Base-by-base conservation (phyloP, 2,888 invertebrate species). In the Agonopterix heracliana region DNA sequence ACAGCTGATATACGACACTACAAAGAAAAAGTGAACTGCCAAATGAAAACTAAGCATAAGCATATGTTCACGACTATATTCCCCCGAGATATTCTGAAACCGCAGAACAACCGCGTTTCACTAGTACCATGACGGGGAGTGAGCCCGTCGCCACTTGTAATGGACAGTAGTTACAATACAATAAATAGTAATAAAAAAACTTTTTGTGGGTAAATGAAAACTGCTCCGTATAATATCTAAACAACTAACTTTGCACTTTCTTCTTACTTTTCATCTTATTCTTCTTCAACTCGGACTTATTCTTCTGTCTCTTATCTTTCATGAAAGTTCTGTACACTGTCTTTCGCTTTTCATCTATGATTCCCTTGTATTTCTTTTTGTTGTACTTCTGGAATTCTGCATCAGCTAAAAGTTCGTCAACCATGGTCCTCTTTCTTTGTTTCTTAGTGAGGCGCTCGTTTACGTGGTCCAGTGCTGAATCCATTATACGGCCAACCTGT, bases 351-450 rank as follows among this genome's bases (percentile, higher is more conserved):
- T 93, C 93, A 51, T 92, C 92, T 36, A 94, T 90, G 36, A 95
- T 93, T 71, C 95, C 93, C 53, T 92, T 92, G 68, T 93, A 95
- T 75, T 95, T 95, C 61, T 92, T 91, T 71, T 95, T 96, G 61
- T 94, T 95, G 61, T 93, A 94, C 67, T 92, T 93, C 56, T 93
- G 91, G 72, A 97, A 95, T 58, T 96, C 93, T 0, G 95, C 95
- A 86, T 98, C 96, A 0, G 94, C 95, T 71, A 98, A 80, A 2
- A 99, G 89, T 71, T 99, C 98, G 59, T 99, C 98, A 0, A 98
- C 98, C 66, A 99, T 90, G 0, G 97, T 96, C 50, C 92, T 90
- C 78, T 97, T 98, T 26, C 97, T 90, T 63, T 96, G 92, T 71
- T 96, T 97, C 64, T 94, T 95, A 0, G 96, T 94, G 52, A 97